A percentile compares a stretch with the other conserved stretches of the same genome.
Conservation (phyloP, 1,140 invertebrate genomes). For the Araneus ventricosus region DNA sequence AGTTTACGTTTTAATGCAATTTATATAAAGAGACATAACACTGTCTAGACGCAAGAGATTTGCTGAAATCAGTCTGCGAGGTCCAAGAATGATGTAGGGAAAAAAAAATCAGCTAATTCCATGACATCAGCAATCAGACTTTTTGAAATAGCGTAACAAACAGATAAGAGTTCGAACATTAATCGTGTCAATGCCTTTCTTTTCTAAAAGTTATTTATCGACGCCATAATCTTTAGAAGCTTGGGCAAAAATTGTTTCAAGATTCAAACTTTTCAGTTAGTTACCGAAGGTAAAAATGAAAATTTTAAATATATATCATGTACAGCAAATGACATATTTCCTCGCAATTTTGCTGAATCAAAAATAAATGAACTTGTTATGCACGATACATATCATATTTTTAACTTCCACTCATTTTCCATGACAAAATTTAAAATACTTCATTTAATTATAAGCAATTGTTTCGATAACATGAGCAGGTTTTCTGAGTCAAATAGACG, state of each 20-base stretch:
- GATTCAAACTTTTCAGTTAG: not conserved
- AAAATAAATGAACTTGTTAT: not conserved
- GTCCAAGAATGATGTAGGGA: not conserved
- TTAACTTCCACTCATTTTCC: not conserved
- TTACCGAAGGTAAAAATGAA: not conserved
- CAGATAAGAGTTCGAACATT: not conserved
- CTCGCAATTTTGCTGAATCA: not conserved
- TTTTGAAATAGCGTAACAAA: not conserved
- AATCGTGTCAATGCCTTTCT: not conserved
- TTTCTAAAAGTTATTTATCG: not conserved
- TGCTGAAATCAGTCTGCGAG: not conserved
- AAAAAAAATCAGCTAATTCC: not conserved
- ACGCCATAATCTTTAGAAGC: not conserved
- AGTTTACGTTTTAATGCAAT: not conserved
- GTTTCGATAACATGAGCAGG: not conserved
- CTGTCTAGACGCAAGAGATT: not conserved
- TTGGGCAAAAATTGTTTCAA: not conserved
- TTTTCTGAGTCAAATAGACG: not conserved
- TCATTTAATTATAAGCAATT: constrained; percentile 7
- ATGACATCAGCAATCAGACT: not conserved
- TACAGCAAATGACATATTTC: not conserved
- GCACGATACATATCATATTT: not conserved
- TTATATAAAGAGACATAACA: not conserved
- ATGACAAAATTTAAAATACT: not conserved
- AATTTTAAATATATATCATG: not conserved